Percentiles rank a stretch among this genome's conserved stretches.
Conservation (phyloP, 92 coral and sea anemone genomes). For the Phymanthus crucifer region DNA sequence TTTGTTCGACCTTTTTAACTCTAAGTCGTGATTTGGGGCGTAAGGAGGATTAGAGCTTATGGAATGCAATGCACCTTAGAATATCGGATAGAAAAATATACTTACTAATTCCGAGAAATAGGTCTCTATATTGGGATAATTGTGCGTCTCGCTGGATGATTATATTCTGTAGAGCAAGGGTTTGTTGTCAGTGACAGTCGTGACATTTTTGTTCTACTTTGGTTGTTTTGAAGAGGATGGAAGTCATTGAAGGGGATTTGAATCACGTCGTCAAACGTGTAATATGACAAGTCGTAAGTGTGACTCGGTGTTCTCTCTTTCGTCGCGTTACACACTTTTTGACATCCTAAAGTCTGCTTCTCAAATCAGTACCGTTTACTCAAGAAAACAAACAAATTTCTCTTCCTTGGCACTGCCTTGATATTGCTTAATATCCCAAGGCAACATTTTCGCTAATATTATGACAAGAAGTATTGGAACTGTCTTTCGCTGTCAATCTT, state of each 20-base stretch:
- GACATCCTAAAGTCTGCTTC: conserved; percentile 26
- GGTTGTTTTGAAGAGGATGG: conserved; percentile 20
- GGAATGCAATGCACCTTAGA: conserved; percentile 17
- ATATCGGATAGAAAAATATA: conserved; percentile 5
- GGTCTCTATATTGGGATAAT: background rate
- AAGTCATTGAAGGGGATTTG: conserved; percentile 18
- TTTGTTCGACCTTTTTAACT: conserved; percentile 9
- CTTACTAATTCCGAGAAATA: background rate
- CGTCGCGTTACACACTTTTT: conserved; percentile 3
- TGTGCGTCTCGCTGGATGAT: background rate
- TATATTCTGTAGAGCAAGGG: background rate
- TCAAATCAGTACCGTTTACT: background rate
- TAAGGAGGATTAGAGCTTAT: conserved; percentile 16
- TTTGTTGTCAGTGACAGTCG: background rate
- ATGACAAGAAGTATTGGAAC: conserved; percentile 1
- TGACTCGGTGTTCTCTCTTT: background rate
- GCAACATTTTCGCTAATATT: conserved; percentile 15
- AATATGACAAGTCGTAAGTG: conserved; percentile 4
- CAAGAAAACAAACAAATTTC: background rate
- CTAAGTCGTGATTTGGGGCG: conserved; percentile 1
- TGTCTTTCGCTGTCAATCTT: background rate
- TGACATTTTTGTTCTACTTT: conserved; percentile 31
- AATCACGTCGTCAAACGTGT: conserved; percentile 16
- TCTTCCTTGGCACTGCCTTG: background rate
- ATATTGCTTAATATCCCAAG: conserved; percentile 7